These are phyloP conservation scores for Apaloderma vittatum DNA, from an alignment of 2,113 vertebrate genomes.

Conservation along the genomic window DNA sequence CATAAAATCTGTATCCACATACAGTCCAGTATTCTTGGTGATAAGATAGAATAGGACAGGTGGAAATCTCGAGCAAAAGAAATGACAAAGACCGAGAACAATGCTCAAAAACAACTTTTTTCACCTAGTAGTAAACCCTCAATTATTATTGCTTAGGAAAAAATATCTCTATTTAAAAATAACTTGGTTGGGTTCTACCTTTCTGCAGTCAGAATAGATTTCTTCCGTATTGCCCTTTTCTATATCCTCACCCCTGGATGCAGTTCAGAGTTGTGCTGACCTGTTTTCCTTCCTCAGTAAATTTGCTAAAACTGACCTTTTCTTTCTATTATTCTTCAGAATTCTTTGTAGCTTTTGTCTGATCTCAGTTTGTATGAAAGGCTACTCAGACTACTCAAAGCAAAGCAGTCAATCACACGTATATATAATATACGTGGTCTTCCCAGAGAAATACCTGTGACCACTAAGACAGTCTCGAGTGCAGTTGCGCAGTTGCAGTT, in stretches of 20 bases:
- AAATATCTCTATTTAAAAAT: background rate
- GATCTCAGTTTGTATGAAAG: background rate
- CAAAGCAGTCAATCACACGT: background rate
- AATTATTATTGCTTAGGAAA: background rate
- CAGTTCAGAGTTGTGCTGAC: background rate
- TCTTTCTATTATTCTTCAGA: background rate
- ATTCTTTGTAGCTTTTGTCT: background rate
- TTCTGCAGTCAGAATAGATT: background rate
- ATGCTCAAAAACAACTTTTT: background rate
- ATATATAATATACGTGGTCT: background rate
- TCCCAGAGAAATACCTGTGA: background rate
- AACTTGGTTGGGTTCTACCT: background rate
- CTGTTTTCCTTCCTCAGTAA: background rate
- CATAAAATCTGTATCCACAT: background rate
- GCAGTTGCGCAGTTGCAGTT: background rate
- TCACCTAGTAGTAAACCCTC: background rate
- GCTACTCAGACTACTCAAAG: background rate
- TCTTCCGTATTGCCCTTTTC: background rate
- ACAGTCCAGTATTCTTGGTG: background rate
- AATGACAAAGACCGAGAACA: background rate
- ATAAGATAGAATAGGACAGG: background rate
- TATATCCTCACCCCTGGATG: background rate
- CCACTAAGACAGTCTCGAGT: background rate
- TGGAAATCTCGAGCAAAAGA: background rate
- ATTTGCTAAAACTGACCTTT: background rate